Conservation (phyloP, 1,140 invertebrate species). For the Colletes latitarsis region DNA sequence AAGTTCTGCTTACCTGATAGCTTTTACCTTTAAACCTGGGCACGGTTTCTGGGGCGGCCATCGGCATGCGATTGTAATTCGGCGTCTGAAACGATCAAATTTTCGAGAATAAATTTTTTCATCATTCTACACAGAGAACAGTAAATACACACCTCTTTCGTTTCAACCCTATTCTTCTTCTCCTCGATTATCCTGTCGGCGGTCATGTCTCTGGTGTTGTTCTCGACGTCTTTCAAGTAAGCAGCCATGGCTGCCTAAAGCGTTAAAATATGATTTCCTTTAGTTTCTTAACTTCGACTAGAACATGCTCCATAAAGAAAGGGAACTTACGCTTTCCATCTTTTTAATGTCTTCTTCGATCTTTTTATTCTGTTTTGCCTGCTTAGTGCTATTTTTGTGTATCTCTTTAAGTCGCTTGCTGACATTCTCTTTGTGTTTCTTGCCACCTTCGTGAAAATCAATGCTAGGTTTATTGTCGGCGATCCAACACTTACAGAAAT, state of each 20-base stretch:
- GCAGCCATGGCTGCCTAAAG: constrained; percentile 89
- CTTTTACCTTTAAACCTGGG: constrained; percentile 63
- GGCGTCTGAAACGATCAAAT: constrained; percentile 32
- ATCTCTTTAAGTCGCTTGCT: constrained; percentile 92
- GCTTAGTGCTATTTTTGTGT: constrained; percentile 89
- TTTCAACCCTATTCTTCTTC: constrained; percentile 62
- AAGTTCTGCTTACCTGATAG: constrained; percentile 35
- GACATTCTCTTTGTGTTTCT: constrained; percentile 96
- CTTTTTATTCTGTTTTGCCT: constrained; percentile 89
- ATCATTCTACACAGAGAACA: neutral
- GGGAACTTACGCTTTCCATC: constrained; percentile 89
- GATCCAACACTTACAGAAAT: constrained; percentile 99
- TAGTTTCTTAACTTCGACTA: neutral
- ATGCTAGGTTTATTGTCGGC: constrained; percentile 98
- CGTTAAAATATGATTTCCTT: constrained; percentile 36
- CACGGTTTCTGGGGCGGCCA: constrained; percentile 56
- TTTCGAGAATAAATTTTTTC: neutral
- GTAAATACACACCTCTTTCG: constrained; percentile 43
- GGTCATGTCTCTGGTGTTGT: constrained; percentile 87
- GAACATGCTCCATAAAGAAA: neutral
- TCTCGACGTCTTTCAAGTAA: constrained; percentile 89
- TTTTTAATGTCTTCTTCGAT: constrained; percentile 90
- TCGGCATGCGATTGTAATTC: constrained; percentile 60
- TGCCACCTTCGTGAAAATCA: constrained; percentile 97
- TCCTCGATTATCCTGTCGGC: constrained; percentile 79